Conservation (phyloP, 2,113 vertebrate species). For the Globicephala melas region DNA sequence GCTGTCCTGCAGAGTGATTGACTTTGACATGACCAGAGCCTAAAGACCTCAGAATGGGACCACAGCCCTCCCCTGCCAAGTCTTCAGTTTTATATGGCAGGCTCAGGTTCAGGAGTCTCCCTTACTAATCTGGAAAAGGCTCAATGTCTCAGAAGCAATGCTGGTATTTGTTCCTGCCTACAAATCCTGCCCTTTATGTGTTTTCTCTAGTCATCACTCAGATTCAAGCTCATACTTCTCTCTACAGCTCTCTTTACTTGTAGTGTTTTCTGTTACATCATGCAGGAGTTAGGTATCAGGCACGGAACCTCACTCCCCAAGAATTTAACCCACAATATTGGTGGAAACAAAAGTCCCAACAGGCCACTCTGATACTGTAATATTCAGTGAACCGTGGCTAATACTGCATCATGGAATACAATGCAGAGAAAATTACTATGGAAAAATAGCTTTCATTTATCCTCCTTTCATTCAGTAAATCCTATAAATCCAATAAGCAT, state of each 20-base stretch:
- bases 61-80: background rate
- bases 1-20: background rate
- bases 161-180: background rate
- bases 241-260: background rate
- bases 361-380: background rate
- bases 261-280: background rate
- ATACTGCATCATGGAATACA: background rate
- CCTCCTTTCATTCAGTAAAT: background rate
- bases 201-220: background rate
- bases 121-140: background rate
- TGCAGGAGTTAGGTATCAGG: background rate
- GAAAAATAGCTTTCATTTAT: background rate
- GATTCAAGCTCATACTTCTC: background rate
- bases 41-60: background rate
- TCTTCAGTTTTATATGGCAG: background rate
- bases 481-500: background rate
- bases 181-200: background rate
- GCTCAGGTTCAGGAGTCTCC: background rate
- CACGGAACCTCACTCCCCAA: background rate
- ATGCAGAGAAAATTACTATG: background rate
- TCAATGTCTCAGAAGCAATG: background rate
- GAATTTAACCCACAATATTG: background rate
- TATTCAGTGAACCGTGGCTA: background rate
- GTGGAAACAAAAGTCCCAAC: background rate
- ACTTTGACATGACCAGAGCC: background rate